Evolutionary conservation across 2,797 vertebrate genomes (phyloP).

Genomic region (Xenentodon cancila): DNA sequence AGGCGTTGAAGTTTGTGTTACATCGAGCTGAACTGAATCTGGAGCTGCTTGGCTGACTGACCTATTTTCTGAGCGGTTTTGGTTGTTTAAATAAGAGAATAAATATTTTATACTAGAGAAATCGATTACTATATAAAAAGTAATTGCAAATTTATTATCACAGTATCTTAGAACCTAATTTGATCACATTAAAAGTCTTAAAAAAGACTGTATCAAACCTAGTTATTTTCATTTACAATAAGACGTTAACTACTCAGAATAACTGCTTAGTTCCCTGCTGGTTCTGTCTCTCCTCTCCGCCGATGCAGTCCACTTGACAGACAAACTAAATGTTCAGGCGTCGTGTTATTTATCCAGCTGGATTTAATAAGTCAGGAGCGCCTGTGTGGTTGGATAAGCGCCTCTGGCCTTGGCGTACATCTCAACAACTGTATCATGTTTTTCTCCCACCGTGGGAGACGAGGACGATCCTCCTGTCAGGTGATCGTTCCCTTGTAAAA

Average conservation of each 20-base stretch:
- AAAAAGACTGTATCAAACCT: too few relatives aligned
- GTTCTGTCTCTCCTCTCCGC: neutral
- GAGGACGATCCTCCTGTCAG: slow-evolving; percentile 21
- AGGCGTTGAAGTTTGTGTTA: slow-evolving; percentile 24
- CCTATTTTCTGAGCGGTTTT: neutral
- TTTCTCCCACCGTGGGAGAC: slow-evolving; percentile 23
- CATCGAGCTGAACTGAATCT: slow-evolving; percentile 19
- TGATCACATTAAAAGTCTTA: neutral
- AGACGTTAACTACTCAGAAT: neutral
- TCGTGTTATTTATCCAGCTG: slow-evolving; percentile 32
- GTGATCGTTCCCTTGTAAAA: slow-evolving; percentile 17
- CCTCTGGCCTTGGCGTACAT: slow-evolving; percentile 25
- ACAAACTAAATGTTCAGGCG: slow-evolving; percentile 19
- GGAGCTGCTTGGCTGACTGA: slow-evolving; percentile 4
- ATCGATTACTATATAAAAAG: too few relatives aligned
- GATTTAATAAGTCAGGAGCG: slow-evolving; percentile 40
- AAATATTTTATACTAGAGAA: slow-evolving; percentile 20
- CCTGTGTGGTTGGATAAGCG: slow-evolving; percentile 20
- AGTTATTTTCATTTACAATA: neutral
- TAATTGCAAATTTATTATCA: neutral
- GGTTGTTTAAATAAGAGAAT: slow-evolving; percentile 24
- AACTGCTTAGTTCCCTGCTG: neutral
- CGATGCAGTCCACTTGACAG: slow-evolving; percentile 6
- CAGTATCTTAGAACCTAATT: neutral
- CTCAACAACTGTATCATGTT: slow-evolving; percentile 44